Conservation (phyloP, 1,140 invertebrate genomes). For the Hermatobates lingyangjiaoensis region DNA sequence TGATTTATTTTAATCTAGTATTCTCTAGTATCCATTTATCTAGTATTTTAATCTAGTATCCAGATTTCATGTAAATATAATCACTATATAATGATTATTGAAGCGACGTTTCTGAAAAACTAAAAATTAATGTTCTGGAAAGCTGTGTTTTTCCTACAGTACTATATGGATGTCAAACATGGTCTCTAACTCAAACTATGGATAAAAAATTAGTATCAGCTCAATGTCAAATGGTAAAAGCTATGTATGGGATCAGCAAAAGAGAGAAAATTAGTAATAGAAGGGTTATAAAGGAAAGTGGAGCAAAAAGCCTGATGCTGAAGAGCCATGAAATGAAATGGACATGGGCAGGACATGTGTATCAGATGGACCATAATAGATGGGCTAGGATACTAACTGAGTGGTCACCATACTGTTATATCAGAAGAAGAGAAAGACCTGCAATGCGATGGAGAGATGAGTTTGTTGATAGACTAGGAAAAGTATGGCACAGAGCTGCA, state of each 20-base stretch:
- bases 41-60: too few species aligned
- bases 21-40: too few species aligned
- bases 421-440: conserved; percentile 9
- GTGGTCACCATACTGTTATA: not conserved
- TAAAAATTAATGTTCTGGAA: not conserved
- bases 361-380: conserved; percentile 1
- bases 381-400: conserved; percentile 4
- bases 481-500: not conserved
- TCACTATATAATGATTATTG: too few species aligned
- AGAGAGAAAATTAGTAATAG: conserved; percentile 2
- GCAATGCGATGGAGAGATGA: conserved; percentile 8
- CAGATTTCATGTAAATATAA: too few species aligned
- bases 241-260: not conserved
- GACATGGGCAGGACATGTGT: conserved; percentile 12
- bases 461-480: not conserved
- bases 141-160: conserved; percentile 5
- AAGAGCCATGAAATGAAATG: conserved; percentile 4
- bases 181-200: conserved; percentile 3
- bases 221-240: conserved; percentile 4
- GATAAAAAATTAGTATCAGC: conserved; percentile 3
- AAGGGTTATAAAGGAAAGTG: not conserved
- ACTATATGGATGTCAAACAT: conserved; percentile 10
- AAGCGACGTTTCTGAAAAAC: not conserved
- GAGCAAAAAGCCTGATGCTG: not conserved
- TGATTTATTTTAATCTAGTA: too few species aligned